Evolutionary conservation across 1,140 invertebrate species (phyloP).

Genomic region (Trypoxylus dichotomus): DNA sequence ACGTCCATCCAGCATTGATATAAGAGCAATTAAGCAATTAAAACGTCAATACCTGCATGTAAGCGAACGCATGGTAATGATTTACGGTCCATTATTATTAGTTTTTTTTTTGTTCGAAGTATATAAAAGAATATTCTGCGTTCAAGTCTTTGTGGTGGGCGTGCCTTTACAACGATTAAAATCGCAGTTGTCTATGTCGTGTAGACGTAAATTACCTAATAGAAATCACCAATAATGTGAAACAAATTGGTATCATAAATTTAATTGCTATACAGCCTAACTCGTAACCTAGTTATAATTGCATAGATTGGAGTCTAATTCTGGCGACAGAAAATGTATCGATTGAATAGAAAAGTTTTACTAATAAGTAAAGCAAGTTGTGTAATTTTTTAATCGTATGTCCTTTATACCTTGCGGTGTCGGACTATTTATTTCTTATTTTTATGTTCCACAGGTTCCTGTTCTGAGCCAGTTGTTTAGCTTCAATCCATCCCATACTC

Average conservation of each 20-base stretch:
- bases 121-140: not conserved
- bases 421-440: too few species aligned
- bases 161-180: not conserved
- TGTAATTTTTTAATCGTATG: not conserved
- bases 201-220: not conserved
- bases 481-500: too few species aligned
- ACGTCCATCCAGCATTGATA: not conserved
- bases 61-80: too few species aligned
- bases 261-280: not conserved
- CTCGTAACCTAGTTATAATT: not conserved
- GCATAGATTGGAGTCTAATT: not conserved
- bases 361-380: not conserved
- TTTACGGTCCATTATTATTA: too few species aligned
- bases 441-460: too few species aligned
- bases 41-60: not conserved
- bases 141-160: not conserved
- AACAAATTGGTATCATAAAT: not conserved
- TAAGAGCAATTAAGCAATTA: not conserved
- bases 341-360: too few species aligned
- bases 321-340: not conserved
- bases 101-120: too few species aligned
- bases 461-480: too few species aligned
- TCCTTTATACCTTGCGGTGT: too few species aligned
- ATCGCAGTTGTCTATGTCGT: not conserved
- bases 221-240: not conserved